Evolutionary conservation across 2,797 vertebrate genomes (phyloP).

Genomic region (Salmo trutta): DNA sequence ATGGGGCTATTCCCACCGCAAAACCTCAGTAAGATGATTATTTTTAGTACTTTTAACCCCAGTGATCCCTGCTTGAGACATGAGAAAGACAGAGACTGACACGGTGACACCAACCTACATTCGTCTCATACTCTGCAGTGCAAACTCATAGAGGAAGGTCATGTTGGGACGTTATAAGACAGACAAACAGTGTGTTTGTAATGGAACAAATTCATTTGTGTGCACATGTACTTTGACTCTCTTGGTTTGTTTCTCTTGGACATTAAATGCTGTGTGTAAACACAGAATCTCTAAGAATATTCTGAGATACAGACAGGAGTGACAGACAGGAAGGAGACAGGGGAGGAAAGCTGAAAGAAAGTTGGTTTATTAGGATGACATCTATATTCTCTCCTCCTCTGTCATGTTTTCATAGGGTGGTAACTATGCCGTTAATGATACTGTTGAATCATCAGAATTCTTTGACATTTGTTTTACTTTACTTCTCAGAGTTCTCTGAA

Average conservation of each 20-base stretch:
- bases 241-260: not conserved
- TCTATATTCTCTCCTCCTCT: not conserved
- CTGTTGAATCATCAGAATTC: slow-evolving; percentile 79
- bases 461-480: slow-evolving; percentile 58
- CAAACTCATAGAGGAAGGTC: slow-evolving; percentile 20
- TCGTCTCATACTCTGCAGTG: slow-evolving; percentile 58
- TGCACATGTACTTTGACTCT: not conserved
- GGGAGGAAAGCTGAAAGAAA: not conserved
- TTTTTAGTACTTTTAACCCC: slow-evolving; percentile 63
- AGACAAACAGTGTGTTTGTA: too few species aligned
- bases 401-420: not conserved
- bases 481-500: slow-evolving; percentile 84
- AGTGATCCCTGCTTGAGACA: slow-evolving; percentile 24
- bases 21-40: slow-evolving; percentile 34
- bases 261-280: not conserved
- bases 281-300: not conserved
- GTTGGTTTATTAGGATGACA: not conserved
- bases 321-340: not conserved
- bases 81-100: slow-evolving; percentile 52
- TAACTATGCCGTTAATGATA: not conserved
- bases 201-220: too few species aligned
- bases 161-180: too few species aligned
- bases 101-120: slow-evolving; percentile 49
- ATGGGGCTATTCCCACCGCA: not conserved
- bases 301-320: not conserved